Conservation (phyloP, 2,888 invertebrate species). For the Agrotis puta region DNA sequence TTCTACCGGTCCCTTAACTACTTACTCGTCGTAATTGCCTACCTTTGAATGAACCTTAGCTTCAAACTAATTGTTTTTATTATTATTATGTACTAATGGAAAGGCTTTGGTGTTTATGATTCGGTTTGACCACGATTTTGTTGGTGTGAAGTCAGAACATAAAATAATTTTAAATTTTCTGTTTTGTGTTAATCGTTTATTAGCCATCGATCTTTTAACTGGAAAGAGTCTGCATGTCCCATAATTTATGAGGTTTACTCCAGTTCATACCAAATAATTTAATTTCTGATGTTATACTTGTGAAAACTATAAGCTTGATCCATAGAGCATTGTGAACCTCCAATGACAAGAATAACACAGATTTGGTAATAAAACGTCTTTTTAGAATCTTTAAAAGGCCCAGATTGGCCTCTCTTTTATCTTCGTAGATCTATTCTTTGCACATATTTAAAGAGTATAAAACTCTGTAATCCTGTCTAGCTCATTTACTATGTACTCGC, state of each 20-base stretch:
- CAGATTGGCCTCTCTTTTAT: constrained; percentile 8
- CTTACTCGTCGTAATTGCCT: constrained; percentile 38
- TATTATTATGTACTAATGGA: neutral
- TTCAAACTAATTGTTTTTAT: constrained; percentile 33
- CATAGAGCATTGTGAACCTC: neutral
- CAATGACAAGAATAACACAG: neutral
- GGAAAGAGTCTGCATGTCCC: too few species aligned
- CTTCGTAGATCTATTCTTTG: constrained; percentile 3
- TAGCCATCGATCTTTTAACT: neutral
- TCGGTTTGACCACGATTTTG: neutral
- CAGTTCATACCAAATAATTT: neutral
- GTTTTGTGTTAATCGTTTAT: neutral
- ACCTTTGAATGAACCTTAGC: constrained; percentile 34
- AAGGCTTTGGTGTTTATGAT: neutral
- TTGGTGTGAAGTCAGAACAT: neutral
- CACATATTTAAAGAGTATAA: constrained; percentile 26
- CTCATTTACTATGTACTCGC: neutral
- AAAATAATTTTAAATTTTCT: neutral
- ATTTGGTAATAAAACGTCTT: neutral
- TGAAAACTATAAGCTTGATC: neutral
- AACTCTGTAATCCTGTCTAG: constrained; percentile 12
- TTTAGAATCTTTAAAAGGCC: neutral
- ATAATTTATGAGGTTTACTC: too few species aligned
- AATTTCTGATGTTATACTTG: neutral
- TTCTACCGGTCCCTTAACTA: constrained; percentile 52